Evolutionary conservation across 2,888 invertebrate species (phyloP), one percentile per base, ranked within the genome.

Genomic region (Pachymerium ferrugineum): DNA sequence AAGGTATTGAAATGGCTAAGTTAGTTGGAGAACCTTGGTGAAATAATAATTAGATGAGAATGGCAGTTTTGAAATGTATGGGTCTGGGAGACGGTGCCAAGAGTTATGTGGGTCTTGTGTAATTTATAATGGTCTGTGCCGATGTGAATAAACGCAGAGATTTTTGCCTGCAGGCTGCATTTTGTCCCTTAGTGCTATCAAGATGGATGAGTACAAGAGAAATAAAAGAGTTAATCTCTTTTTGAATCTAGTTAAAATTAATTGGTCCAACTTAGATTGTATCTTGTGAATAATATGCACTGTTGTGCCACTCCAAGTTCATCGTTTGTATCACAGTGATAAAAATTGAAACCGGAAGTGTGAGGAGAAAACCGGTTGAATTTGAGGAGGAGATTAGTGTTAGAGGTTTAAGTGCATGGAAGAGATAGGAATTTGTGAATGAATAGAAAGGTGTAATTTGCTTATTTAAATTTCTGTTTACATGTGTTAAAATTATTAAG

Each of bases 191-290:
- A 25, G 54, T 54, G 54, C 25, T 54, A 22, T 54, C 12, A 54
- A 54, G 54, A 54, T 54, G 54, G 12, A 54, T 54, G 54, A 25
- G 25, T 54, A 54, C 54, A 54, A 54, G 25, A 54, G 54, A 28
- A 54, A 54, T 54, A 54, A n/a, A n/a, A 54, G 54, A 54, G 54
- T 54, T 54, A 54, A 54, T 54, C 54, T 54, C 25, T 25, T 6
- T 28, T 22, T 25, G 28, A 28, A 54, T 54, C 54, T 54, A 28
- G 6, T 19, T 54, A 54, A 54, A 54, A 54, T 54, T 54, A 54
- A 54, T 54, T 54, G 54, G 54, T 3, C 25, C 28, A 22, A 22
- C 25, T 54, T 22, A 14, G 54, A 22, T 47, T 47, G 22, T 47
- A 22, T 47, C 19, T 22, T 6, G 22, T 54, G 54, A 54, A 54